Percentiles rank a stretch among this genome's conserved stretches.
Evolutionary conservation across 2,888 invertebrate genomes (phyloP).

Genomic region (Caenorhabditis macrosperma): DNA sequence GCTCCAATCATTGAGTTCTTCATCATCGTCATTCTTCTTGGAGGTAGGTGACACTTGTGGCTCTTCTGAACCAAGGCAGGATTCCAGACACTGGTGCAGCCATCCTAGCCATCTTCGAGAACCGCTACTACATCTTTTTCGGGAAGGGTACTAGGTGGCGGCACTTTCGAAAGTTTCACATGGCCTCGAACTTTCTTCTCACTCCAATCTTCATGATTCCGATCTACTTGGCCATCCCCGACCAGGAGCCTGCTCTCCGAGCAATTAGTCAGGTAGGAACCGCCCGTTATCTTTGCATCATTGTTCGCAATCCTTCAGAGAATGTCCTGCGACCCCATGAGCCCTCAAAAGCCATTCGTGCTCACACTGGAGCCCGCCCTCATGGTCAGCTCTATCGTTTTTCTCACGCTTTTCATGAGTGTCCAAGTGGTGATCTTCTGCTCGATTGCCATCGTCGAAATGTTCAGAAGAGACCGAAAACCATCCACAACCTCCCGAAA

Average conservation of each 20-base stretch:
- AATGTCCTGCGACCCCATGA: not conserved
- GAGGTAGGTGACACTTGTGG: too few relatives aligned
- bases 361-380: not conserved
- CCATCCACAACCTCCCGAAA: not conserved
- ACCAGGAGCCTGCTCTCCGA: constrained; percentile 3
- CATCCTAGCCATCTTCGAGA: constrained; percentile 19
- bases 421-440: not conserved
- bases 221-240: constrained; percentile 16
- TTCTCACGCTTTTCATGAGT: not conserved
- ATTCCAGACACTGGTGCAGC: constrained; percentile 13
- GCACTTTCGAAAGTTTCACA: not conserved
- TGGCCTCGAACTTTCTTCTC: not conserved
- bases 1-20: not conserved
- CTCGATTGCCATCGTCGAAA: not conserved
- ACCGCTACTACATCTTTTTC: constrained; percentile 26
- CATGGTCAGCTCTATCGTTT: not conserved
- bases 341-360: not conserved
- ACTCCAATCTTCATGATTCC: not conserved
- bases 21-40: too few relatives aligned
- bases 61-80: too few relatives aligned
- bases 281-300: not conserved
- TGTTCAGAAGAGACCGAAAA: not conserved
- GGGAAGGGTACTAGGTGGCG: not conserved
- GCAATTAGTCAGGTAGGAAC: not conserved
- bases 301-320: not conserved